Evolutionary conservation across 2,888 invertebrate species (phyloP).

Genomic region (Drosophila conformis): DNA sequence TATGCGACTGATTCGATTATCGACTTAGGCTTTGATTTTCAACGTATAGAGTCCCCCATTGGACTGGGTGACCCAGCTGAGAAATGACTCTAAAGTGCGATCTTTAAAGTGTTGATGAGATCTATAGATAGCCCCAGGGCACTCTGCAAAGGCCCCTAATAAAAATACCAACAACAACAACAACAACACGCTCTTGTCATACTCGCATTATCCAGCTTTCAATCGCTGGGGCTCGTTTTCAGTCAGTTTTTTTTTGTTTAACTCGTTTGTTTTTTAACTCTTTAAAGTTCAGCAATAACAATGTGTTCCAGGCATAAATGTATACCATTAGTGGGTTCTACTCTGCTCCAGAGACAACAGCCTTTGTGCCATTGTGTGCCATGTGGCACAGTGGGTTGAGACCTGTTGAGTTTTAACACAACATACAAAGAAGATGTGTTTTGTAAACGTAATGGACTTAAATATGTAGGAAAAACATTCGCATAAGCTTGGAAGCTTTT

Average conservation of each 20-base stretch:
- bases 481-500: neutral
- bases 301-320: conserved; percentile 58
- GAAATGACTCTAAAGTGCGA: conserved; percentile 40
- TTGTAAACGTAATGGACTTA: neutral
- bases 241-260: conserved; percentile 19
- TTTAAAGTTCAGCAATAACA: conserved; percentile 68
- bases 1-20: conserved; percentile 64
- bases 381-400: conserved; percentile 34
- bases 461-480: neutral
- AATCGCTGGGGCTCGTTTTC: conserved; percentile 24
- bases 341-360: conserved; percentile 24
- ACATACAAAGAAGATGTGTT: neutral
- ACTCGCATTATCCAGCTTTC: conserved; percentile 30
- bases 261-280: conserved; percentile 34
- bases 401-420: too few species aligned
- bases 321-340: conserved; percentile 56
- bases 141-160: conserved; percentile 13
- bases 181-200: conserved; percentile 15
- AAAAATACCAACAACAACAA: neutral
- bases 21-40: conserved; percentile 47
- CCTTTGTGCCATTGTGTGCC: conserved; percentile 38
- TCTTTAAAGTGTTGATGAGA: conserved; percentile 31
- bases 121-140: conserved; percentile 9
- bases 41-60: conserved; percentile 20
- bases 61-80: conserved; percentile 1